These are phyloP conservation scores for Sinocyclocheilus anshuiensis DNA, from an alignment of 2,113 vertebrate species.

Conservation along the genomic window DNA sequence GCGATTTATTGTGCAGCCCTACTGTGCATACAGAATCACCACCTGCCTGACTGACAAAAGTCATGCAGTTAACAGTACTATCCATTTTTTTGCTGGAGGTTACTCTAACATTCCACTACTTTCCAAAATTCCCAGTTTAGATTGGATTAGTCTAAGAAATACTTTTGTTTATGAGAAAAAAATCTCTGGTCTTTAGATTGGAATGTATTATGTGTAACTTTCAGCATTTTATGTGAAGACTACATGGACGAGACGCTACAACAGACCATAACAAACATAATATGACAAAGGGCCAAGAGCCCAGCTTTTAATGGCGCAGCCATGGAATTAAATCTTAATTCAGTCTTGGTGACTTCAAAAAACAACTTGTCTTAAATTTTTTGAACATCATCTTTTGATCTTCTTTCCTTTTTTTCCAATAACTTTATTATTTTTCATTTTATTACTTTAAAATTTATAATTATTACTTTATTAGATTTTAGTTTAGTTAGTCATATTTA, in stretches of 20 bases:
- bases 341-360: constrained; percentile 5
- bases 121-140: constrained; percentile 24
- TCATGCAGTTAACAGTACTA: constrained; percentile 25
- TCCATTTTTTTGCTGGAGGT: neutral
- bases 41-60: neutral
- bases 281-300: constrained; percentile 43
- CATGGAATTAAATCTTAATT: constrained; percentile 21
- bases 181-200: constrained; percentile 45
- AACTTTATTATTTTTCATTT: neutral
- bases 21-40: constrained; percentile 12
- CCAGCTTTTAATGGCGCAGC: constrained; percentile 3
- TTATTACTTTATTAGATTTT: neutral
- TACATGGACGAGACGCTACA: constrained; percentile 42
- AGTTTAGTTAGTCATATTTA: constrained; percentile 3
- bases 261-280: constrained; percentile 52
- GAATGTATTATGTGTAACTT: constrained; percentile 47
- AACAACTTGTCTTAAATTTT: neutral
- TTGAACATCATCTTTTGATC: neutral
- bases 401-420: neutral
- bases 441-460: no score
- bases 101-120: constrained; percentile 1
- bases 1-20: no score
- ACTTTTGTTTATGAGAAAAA: constrained; percentile 43
- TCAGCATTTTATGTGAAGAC: constrained; percentile 39
- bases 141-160: constrained; percentile 29